Evolutionary conservation across 2,888 invertebrate genomes (phyloP).

Genomic region (Drosophila setosimentum): DNA sequence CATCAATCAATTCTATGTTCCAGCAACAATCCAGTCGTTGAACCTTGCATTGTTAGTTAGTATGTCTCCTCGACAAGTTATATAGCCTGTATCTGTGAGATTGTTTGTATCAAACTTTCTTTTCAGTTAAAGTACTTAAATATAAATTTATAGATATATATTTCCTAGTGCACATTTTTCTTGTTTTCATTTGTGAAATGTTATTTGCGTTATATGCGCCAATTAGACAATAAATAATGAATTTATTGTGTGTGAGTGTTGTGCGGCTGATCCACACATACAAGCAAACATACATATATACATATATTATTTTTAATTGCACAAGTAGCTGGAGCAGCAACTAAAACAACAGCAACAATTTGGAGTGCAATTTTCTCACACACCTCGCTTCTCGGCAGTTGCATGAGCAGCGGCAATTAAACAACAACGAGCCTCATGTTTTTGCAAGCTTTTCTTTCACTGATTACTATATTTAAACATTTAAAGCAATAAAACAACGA

Average conservation of each 20-base stretch:
- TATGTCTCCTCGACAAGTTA: not conserved
- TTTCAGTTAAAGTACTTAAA: not conserved
- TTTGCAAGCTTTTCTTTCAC: slow-evolving; percentile 57
- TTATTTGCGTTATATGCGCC: slow-evolving; percentile 74
- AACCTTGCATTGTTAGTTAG: not conserved
- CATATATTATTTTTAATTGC: slow-evolving; percentile 65
- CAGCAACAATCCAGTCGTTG: slow-evolving; percentile 11
- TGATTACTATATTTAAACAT: slow-evolving; percentile 74
- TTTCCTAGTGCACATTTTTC: not conserved
- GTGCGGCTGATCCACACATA: slow-evolving; percentile 33
- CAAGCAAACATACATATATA: slow-evolving; percentile 33
- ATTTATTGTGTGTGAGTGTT: slow-evolving; percentile 63
- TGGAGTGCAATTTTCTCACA: slow-evolving; percentile 54
- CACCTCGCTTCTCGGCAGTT: slow-evolving; percentile 44
- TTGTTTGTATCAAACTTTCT: not conserved
- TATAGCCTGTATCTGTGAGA: not conserved
- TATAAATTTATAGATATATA: not conserved
- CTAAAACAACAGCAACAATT: slow-evolving; percentile 20
- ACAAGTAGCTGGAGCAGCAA: slow-evolving; percentile 19
- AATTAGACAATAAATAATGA: slow-evolving; percentile 78
- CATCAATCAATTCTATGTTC: slow-evolving; percentile 63
- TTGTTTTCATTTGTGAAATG: slow-evolving; percentile 51
- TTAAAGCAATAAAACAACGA: slow-evolving; percentile 60
- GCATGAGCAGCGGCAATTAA: slow-evolving; percentile 74
- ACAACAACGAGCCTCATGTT: slow-evolving; percentile 63